Conservation (phyloP, 2,888 invertebrate genomes). For the Synergus japonicus region DNA sequence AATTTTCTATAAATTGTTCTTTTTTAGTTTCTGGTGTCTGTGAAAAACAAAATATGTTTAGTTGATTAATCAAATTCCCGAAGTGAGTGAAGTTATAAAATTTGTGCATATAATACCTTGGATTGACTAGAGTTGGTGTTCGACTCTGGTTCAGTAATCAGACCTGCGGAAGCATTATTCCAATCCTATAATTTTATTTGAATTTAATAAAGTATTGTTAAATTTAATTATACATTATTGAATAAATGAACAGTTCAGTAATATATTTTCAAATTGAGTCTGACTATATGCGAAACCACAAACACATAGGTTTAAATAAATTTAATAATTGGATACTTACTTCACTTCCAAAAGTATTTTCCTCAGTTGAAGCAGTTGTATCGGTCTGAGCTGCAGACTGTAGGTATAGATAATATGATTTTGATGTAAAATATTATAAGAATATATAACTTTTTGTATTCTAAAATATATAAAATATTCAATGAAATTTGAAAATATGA, state of each 20-base stretch:
- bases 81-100: not conserved
- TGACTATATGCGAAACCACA: not conserved
- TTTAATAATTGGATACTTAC: not conserved
- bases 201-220: no score
- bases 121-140: not conserved
- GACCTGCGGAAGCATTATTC: not conserved
- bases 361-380: not conserved
- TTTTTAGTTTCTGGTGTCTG: not conserved
- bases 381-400: not conserved
- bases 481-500: not conserved
- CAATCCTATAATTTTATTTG: not conserved
- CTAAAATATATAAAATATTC: not conserved
- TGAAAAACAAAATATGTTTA: not conserved
- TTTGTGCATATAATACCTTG: not conserved
- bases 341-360: not conserved
- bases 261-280: not conserved
- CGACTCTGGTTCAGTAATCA: no score
- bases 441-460: not conserved
- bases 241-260: not conserved
- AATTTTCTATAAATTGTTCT: not conserved
- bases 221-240: not conserved
- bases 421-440: not conserved
- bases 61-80: not conserved
- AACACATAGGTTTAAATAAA: not conserved
- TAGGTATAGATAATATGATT: not conserved